Evolutionary conservation across 2,888 invertebrate species (phyloP), one percentile per base, ranked within the genome.

Genomic region (Trichopoda pennipes): DNA sequence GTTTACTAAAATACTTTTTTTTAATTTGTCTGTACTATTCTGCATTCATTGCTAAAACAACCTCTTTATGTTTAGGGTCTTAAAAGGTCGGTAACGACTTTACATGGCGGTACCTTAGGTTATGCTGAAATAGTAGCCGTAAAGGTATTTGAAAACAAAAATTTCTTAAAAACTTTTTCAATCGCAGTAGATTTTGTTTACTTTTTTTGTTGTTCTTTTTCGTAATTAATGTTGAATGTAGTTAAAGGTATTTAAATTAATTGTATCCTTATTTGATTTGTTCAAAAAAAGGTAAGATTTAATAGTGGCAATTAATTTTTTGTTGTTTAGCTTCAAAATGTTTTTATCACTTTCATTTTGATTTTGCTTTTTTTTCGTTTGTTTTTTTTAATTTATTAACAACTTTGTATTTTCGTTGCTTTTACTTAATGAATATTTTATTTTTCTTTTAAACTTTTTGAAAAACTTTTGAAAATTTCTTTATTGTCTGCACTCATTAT

Each of bases 41-140:
- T n/a, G n/a, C 28, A 28, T 28, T 28, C 8, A 28, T 28, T 28
- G 7, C 1, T 17, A 32, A 19, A n/a, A 38, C 47, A 14, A 21
- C 55, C 19, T 32, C 66, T 44, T 42, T 53, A 19, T 75, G 84
- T 85, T 81, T 88, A 96, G 96, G 97, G 96, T 90, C 94, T 97
- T 93, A 98, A 98, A 93, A 94, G 98, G 92, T 97, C 97, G 86
- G 97, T 98, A 93, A 96, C 96, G 92, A 95, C 97, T 91, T 94
- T 97, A 92, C 94, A 96, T 90, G 96, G 96, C 90, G 96, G 96
- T 89, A 95, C 95, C 85, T 93, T 96, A 91, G 96, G 96, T 91
- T 96, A 95, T 93, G 97, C 98, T 87, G 98, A 98, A 94, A 97
- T 98, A 93, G 97, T 98, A 92, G 98, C 98, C 91, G 96, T 98